phyloP scores from a whole-genome alignment of 2,888 invertebrate genomes.

The Phymatocera aterrima region DNA sequence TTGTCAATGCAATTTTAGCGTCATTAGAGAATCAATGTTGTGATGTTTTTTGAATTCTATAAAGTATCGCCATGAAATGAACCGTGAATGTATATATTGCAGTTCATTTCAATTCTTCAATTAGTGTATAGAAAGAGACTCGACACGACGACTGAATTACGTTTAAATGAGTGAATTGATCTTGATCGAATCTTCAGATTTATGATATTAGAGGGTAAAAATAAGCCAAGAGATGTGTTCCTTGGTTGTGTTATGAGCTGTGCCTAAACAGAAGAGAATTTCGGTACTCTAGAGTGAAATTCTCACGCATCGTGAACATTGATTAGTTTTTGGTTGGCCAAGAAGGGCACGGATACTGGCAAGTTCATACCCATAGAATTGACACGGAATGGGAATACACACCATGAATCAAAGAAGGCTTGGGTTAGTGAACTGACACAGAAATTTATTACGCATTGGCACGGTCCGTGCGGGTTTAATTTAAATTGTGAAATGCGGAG shows the following conservation, averaged over 20 bases:
- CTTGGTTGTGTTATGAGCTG: conserved; percentile 1
- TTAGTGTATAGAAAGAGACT: not conserved
- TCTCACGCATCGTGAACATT: conserved; percentile 30
- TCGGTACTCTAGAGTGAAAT: not conserved
- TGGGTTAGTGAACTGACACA: conserved; percentile 18
- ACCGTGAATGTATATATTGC: not conserved
- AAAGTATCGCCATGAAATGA: conserved; percentile 1
- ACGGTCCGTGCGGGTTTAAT: conserved; percentile 31
- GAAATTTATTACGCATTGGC: conserved; percentile 23
- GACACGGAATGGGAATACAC: conserved; percentile 1
- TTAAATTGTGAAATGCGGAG: conserved; percentile 16
- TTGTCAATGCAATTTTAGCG: conserved; percentile 5
- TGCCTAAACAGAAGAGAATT: conserved; percentile 9
- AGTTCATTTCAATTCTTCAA: not conserved
- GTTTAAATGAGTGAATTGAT: not conserved
- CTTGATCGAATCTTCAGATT: not conserved
- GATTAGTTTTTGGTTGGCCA: not conserved
- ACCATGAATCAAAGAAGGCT: not conserved
- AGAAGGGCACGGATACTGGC: not conserved
- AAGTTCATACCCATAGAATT: not conserved
- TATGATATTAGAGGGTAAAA: not conserved
- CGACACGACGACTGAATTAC: not conserved
- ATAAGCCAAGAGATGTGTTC: not conserved
- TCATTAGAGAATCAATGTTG: conserved; percentile 1
- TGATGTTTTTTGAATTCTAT: not conserved